Evolutionary conservation across 2,888 invertebrate species (phyloP).

Genomic region (Leptothorax acervorum): DNA sequence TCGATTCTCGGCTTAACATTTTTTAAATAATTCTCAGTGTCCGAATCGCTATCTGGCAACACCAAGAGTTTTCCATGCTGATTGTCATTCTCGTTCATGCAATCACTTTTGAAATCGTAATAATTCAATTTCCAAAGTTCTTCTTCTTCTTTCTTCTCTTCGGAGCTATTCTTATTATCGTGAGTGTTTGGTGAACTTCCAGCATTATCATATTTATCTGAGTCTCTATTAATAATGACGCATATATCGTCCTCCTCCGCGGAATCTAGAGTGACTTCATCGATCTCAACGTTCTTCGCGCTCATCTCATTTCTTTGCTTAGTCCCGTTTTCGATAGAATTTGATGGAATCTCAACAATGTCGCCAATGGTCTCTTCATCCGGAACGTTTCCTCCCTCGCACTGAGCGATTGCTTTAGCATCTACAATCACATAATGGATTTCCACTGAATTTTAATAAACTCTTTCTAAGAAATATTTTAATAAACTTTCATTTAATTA

Average conservation of each 20-base stretch:
- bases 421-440: conserved; percentile 2
- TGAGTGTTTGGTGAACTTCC: conserved; percentile 41
- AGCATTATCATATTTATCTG: conserved; percentile 59
- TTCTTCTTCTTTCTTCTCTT: conserved; percentile 38
- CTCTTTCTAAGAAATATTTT: too few relatives aligned
- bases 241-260: conserved; percentile 79
- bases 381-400: background rate
- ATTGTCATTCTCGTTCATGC: conserved; percentile 72
- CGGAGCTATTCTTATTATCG: conserved; percentile 47
- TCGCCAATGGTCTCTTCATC: conserved; percentile 47
- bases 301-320: conserved; percentile 43
- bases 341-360: conserved; percentile 34
- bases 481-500: too few relatives aligned
- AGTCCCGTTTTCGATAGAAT: conserved; percentile 24
- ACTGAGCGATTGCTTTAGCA: background rate
- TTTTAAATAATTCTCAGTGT: conserved; percentile 88
- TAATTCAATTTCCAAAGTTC: conserved; percentile 35
- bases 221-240: conserved; percentile 75
- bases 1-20: conserved; percentile 88
- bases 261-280: conserved; percentile 76
- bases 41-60: conserved; percentile 89
- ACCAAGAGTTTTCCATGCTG: conserved; percentile 86
- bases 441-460: conserved; percentile 9
- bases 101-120: conserved; percentile 50
- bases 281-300: conserved; percentile 53